Percentiles rank a stretch among this genome's conserved stretches.
Evolutionary conservation across 2,888 invertebrate species (phyloP).

Genomic region (Calephelis perditalis): DNA sequence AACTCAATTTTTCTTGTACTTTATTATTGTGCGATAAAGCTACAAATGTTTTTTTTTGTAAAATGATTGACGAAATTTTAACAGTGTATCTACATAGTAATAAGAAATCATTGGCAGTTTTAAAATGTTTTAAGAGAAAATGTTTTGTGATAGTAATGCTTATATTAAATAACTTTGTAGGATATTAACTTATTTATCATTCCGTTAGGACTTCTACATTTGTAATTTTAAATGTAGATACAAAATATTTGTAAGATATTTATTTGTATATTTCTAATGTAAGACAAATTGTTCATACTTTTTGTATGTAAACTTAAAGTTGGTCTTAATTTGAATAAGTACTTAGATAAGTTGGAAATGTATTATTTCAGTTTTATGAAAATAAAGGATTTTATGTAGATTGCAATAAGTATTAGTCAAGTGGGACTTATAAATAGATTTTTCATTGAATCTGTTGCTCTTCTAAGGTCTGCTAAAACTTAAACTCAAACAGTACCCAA

Average conservation of each 20-base stretch:
- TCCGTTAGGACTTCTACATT: constrained; percentile 5
- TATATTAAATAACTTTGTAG: background rate
- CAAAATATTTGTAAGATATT: constrained; percentile 1
- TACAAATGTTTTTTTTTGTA: too few species aligned
- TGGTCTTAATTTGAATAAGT: background rate
- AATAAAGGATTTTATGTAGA: background rate
- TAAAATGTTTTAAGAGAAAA: constrained; percentile 15
- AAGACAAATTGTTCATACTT: constrained; percentile 1
- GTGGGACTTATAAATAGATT: too few species aligned
- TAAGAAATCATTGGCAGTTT: constrained; percentile 17
- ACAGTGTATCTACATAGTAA: too few species aligned
- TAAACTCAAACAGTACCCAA: background rate
- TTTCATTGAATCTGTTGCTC: too few species aligned
- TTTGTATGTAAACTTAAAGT: constrained; percentile 1
- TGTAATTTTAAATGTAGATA: constrained; percentile 5
- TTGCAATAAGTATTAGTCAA: too few species aligned
- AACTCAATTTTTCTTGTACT: too few species aligned
- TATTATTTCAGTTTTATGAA: constrained; percentile 9
- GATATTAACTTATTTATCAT: constrained; percentile 7
- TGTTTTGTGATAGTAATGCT: constrained; percentile 7
- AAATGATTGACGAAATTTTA: too few species aligned
- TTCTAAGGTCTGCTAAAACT: too few species aligned
- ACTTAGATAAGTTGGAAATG: background rate
- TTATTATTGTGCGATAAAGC: too few species aligned
- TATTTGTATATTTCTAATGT: constrained; percentile 4